A percentile compares a stretch with the other conserved stretches of the same genome.
phyloP scores from a whole-genome alignment of 2,113 vertebrate genomes.

The Amazona vittata region DNA sequence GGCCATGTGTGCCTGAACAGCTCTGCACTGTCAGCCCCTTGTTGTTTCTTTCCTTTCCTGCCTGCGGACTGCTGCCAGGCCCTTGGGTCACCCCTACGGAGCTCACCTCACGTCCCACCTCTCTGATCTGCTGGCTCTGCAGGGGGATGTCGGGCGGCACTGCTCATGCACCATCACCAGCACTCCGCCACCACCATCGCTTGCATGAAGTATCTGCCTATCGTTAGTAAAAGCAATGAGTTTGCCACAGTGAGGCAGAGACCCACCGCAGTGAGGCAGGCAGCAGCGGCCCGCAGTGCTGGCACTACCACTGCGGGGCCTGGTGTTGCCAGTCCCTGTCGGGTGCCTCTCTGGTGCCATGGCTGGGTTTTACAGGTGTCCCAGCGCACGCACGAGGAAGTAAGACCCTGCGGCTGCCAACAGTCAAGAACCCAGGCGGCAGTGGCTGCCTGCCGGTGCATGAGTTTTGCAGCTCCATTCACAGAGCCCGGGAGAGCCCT shows the following conservation, averaged over 20 bases:
- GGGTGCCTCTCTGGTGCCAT: background rate
- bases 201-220: fast-evolving
- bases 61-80: background rate
- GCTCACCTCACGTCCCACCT: too few species aligned
- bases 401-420: background rate
- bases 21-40: background rate
- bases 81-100: background rate
- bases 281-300: too few species aligned
- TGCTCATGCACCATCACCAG: too few species aligned
- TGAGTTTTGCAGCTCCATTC: too few species aligned
- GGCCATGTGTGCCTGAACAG: fast-evolving
- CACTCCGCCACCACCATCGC: too few species aligned
- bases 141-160: too few species aligned
- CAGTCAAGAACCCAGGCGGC: background rate
- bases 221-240: too few species aligned
- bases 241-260: fast-evolving
- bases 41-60: background rate
- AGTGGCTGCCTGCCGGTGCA: fast-evolving
- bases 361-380: background rate
- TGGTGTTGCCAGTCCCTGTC: fast-evolving
- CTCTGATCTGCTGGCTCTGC: too few species aligned
- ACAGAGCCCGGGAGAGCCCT: background rate
- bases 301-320: background rate
- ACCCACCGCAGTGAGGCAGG: fast-evolving
- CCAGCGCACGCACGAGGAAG: fast-evolving